Base-by-base conservation (phyloP, 2,797 vertebrate genomes). In the Uromys caudimaculatus region DNA sequence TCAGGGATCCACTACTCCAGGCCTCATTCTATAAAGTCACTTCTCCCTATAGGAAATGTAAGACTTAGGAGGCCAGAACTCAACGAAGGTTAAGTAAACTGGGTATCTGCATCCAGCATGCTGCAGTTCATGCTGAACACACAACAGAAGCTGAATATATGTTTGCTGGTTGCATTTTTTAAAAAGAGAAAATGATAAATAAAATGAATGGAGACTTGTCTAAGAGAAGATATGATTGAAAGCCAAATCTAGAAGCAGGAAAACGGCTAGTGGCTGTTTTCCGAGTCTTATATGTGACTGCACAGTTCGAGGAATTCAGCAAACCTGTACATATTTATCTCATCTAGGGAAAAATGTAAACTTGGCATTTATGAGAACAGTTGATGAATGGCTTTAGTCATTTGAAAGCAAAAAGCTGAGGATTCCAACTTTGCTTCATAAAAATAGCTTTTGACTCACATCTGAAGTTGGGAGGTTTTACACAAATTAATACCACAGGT, bases 361-460 rank as follows among this genome's bases (percentile, higher is more conserved):
- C 85, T 73, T 35, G 14, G n/a, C 44, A 3, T 92, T 93, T 81
- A 58, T 35, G 69, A 95, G 91, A 95, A 54, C 44, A 50, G 54
- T 73, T 94, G 96, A 93, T 94, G 64, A 96, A 97, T 93, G 60
- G 29, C 78, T 95, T 67, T 10, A 90, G 93, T 94, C 73, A 73
- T 85, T 60, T 50, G 78, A 94, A 88, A 94, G 89, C 95, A 91
- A 69, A 96, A 95, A 82, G 91, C 90, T 94, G 85, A 95, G 86
- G 87, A 82, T 95, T 95, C 94, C 91, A 90, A 91, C 88, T 88
- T 50, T 73, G 27, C 87, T 81, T 92, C 94, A 79, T 89, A 88
- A 97, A 98, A 95, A 93, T 89, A 73, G 90, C 75, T 97, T 95
- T 52, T 71, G 60, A 85, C 86, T 88, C 84, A 91, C 78, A 75